Conservation (phyloP, 2,113 vertebrate species). For the Eidolon helvum region DNA sequence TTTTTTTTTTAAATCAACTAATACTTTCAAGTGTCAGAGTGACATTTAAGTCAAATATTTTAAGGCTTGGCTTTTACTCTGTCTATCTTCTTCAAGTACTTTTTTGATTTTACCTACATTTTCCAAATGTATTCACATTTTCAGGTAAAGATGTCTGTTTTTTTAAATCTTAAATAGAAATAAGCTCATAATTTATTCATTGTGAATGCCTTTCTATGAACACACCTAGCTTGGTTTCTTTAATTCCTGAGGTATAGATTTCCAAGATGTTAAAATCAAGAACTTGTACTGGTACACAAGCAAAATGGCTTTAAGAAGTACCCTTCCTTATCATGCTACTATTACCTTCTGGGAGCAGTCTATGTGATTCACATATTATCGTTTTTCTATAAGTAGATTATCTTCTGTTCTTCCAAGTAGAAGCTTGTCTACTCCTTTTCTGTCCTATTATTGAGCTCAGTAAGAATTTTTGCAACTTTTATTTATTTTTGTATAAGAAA, state of each 20-base stretch:
- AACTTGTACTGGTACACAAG: neutral
- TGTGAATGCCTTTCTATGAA: neutral
- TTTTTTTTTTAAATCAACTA: neutral
- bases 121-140: neutral
- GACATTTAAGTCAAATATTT: neutral
- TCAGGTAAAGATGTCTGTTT: neutral
- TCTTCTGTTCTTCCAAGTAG: neutral
- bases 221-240: neutral
- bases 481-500: neutral
- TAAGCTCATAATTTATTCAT: neutral
- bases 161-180: neutral
- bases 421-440: neutral
- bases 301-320: neutral
- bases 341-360: neutral
- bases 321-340: neutral
- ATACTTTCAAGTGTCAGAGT: neutral
- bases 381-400: neutral
- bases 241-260: neutral
- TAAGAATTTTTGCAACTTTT: neutral
- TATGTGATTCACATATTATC: neutral
- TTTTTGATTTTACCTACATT: neutral
- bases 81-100: neutral
- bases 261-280: neutral
- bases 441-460: neutral
- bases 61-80: neutral